These are phyloP conservation scores for Halichoeres trimaculatus DNA, from an alignment of 2,113 vertebrate species.

Conservation along the genomic window DNA sequence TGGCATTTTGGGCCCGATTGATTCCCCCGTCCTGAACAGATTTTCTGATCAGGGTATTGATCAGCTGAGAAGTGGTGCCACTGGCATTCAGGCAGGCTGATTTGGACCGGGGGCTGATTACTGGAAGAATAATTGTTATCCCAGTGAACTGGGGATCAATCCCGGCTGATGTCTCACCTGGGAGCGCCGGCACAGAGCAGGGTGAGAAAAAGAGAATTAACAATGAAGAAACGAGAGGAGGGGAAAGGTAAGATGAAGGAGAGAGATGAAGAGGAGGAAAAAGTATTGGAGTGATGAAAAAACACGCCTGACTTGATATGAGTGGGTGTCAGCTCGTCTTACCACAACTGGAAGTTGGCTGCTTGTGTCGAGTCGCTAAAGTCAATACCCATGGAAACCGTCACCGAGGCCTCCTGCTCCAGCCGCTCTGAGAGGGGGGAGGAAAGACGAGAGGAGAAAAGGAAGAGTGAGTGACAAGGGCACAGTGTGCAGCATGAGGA, in stretches of 20 bases:
- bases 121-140: constrained; percentile 98
- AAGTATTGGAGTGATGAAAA: not conserved
- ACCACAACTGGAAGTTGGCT: constrained; percentile 97
- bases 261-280: not conserved
- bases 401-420: constrained; percentile 88
- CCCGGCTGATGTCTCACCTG: constrained; percentile 90
- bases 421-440: constrained; percentile 85
- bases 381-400: constrained; percentile 92
- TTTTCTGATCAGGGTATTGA: constrained; percentile 94
- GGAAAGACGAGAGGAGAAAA: constrained; percentile 28
- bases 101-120: constrained; percentile 93
- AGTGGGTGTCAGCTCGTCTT: constrained; percentile 70
- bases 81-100: constrained; percentile 95
- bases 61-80: constrained; percentile 84
- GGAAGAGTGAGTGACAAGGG: constrained; percentile 78
- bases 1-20: constrained; percentile 89
- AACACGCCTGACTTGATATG: constrained; percentile 5
- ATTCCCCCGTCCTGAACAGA: constrained; percentile 86
- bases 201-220: constrained; percentile 46
- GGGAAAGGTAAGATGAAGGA: constrained; percentile 59
- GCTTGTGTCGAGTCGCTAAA: constrained; percentile 97
- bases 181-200: constrained; percentile 81
- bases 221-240: constrained; percentile 63
- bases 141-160: constrained; percentile 93
- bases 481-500: constrained; percentile 51